Base-by-base conservation (phyloP, 53 echinoderm and acorn worm species). In the Patiria pectinifera region DNA sequence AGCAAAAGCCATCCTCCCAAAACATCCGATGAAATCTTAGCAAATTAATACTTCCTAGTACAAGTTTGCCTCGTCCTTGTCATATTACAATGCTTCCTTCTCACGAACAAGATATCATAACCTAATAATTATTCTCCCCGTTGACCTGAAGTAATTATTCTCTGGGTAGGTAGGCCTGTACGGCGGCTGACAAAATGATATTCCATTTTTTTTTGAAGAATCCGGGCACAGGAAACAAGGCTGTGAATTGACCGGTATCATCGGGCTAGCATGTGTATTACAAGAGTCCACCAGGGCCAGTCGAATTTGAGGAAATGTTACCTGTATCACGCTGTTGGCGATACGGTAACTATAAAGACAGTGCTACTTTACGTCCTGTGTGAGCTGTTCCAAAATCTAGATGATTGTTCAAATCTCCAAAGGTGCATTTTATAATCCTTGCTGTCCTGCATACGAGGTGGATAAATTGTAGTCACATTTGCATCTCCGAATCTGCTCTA, bases 161-260 rank as follows among this genome's bases (percentile, higher is more conserved):
- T 35, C 35, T 35, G 35, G 6, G 25, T 84, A 62, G 25, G 6
- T 23, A 10, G 23, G 19, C 2, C 4, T 59, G 60, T 11, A 60
- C 7, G 59, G 16, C 7, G 19, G 11, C 14, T 62, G 25, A 62
- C 2, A 26, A 84, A 83, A 24, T 14, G 61, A 35, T 61, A 58
- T 23, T 60, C 12, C 84, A 26, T 62, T 62, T 62, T 62, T 63
- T 84, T 43, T 71, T 44, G 45, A 47, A 21, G 11, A 21, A 47
- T 22, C 72, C 26, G 46, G 87, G 76, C 77, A 77, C 76, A n/a
- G 61, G 87, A 74, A 87, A 77, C 87, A 6, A 75, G 26, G 76
- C 69, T 13, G 58, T 25, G 76, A 87, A 58, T 76, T 86, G 7
- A 49, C 60, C 43, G 26, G 87, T 22, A 53, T 25, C 16, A 59